These are phyloP conservation scores for Drosophila ananassae DNA, from an alignment of 1,140 invertebrate species.

Conservation along the genomic window DNA sequence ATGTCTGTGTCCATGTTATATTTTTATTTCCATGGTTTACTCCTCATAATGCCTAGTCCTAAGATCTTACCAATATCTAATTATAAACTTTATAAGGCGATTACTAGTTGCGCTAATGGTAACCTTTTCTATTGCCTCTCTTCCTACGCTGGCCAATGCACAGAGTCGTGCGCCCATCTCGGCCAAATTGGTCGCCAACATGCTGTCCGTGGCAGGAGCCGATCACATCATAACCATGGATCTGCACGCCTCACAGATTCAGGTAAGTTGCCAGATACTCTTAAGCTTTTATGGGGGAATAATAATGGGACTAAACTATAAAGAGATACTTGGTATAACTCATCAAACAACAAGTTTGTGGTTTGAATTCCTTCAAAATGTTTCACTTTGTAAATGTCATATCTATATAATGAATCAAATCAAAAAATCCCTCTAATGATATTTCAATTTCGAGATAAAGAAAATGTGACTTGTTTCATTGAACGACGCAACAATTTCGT, in stretches of 20 bases:
- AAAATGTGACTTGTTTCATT: slow-evolving; percentile 6
- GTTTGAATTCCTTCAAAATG: not conserved
- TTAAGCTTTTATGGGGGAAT: not conserved
- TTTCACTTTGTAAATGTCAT: too few relatives aligned
- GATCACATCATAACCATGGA: slow-evolving; percentile 99
- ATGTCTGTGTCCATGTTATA: slow-evolving; percentile 62
- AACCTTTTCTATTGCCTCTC: slow-evolving; percentile 45
- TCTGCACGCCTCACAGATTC: slow-evolving; percentile 99
- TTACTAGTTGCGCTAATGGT: slow-evolving; percentile 65
- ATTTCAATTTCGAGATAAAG: slow-evolving; percentile 35
- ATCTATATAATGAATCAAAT: not conserved
- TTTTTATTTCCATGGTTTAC: slow-evolving; percentile 60
- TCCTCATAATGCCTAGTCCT: slow-evolving; percentile 54
- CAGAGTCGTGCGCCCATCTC: slow-evolving; percentile 99
- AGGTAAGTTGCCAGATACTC: slow-evolving; percentile 84
- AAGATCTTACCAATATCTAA: slow-evolving; percentile 24
- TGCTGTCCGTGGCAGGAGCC: slow-evolving; percentile 98
- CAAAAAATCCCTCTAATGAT: not conserved
- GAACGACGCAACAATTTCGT: slow-evolving; percentile 29
- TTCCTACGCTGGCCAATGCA: slow-evolving; percentile 75
- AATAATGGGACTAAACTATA: too few relatives aligned
- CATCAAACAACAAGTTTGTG: not conserved
- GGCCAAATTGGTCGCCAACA: slow-evolving; percentile 99
- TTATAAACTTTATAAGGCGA: not conserved
- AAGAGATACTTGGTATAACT: too few relatives aligned